Base-by-base conservation (phyloP, 2,113 vertebrate genomes). In the Pteropus alecto region DNA sequence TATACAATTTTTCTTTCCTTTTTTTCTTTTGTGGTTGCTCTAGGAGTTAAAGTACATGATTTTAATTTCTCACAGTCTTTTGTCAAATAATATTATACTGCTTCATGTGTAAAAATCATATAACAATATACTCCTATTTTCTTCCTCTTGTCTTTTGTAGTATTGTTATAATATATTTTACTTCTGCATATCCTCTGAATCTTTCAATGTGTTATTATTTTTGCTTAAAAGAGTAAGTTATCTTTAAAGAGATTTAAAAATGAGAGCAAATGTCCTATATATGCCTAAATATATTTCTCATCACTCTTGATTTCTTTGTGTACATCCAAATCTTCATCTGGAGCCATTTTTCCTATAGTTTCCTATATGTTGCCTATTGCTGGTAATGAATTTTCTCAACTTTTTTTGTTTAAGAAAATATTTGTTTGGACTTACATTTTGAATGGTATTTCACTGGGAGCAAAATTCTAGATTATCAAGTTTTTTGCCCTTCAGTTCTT, bases 221-320 rank as follows among this genome's bases (percentile, higher is more conserved):
- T 90, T 83, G 30, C 15, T 61, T 67, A 61, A 83, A 76, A 73
- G 11, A 79, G 19, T 10, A 30, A 63, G 12, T 63, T 93, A 26
- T 61, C 38, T 60, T 93, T 76, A 85, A 94, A 33, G 78, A 92
- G 9, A 71, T 81, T 87, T 60, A 13, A 92, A 93, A 63, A 74
- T 68, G 33, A 83, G 11, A 73, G 60, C 33, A 81, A 56, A 93
- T n/a, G 7, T n/a, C 6, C 41, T 58, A 33, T 41, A 35, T 79
- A 33, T 92, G 85, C 43, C 33, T 19, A 51, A 88, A 33, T 73
- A 14, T 46, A 15, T 68, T 30, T 8, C 46, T 33, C 5, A 61
- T 82, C 54, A 48, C 19, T 73, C 51, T 61, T 90, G 73, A 41
- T 68, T 79, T 11, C 70, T 93, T 87, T 78, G 8, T 85, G 13